Base-by-base conservation (phyloP, 2,797 vertebrate species). In the Microctenopoma steveboyesi region DNA sequence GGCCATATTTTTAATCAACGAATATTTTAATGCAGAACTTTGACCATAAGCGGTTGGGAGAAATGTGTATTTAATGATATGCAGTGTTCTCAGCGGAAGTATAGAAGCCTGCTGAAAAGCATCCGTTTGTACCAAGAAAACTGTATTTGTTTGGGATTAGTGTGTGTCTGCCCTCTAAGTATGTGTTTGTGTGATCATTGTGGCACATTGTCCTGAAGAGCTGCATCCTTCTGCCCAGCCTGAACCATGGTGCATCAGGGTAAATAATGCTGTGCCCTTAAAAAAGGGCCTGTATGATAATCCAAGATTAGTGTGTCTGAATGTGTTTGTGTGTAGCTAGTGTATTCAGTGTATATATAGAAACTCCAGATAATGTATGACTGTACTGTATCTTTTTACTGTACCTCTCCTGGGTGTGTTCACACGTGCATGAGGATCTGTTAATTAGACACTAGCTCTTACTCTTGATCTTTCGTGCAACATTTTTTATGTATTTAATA, bases 221-320 rank as follows among this genome's bases (percentile, higher is more conserved):
- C 62, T 12, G 30, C 74, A 69, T 79, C 61, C 68, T 74, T 78
- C 56, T 69, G 79, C 62, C 28, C 49, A 39, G 59, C 53, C 59
- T 74, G 73, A 81, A 72, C 75, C 28, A 27, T 71, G 59, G 78
- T 72, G 57, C 82, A 87, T 85, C 83, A 75, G 82, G 63, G 65
- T 79, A 89, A 90, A 90, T 83, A 73, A 81, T 85, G 82, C 73
- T 69, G 62, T 85, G 90, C 72, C 89, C 85, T 92, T 90, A 79
- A 22, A 22, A 86, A 90, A 90, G 84, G 79, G 82, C 77, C 74
- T 64, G 76, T 16, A 76, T 85, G 74, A 82, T 90, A 90, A 92
- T 92, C 88, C 79, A 88, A 86, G 90, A 90, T 90, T 86, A 89
- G 84, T 72, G 76, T 76, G 78, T 83, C 43, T 67, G 37, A 58